Conservation (phyloP, 1,140 invertebrate species). For the Drosophila murphyi region DNA sequence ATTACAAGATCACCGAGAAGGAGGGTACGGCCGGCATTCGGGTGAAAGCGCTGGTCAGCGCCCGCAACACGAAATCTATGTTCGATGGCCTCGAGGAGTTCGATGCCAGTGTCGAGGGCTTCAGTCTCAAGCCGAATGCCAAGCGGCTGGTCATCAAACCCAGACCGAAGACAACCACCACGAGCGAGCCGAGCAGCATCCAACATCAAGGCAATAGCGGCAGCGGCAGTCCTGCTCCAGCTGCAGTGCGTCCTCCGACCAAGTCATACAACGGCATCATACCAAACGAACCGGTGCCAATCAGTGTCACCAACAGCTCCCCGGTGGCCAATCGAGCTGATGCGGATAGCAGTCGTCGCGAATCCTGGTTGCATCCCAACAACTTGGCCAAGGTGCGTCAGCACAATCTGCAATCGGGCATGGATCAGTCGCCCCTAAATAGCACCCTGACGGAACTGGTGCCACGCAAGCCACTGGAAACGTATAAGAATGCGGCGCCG, state of each 20-base stretch:
- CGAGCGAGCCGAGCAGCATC: not conserved
- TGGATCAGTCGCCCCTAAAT: conserved; percentile 65
- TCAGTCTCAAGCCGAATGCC: conserved; percentile 87
- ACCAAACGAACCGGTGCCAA: conserved; percentile 36
- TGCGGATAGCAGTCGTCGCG: conserved; percentile 64
- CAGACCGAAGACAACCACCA: conserved; percentile 39
- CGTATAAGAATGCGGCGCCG: conserved; percentile 47
- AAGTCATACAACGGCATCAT: conserved; percentile 65
- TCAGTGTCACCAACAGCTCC: not conserved
- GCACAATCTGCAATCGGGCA: conserved; percentile 69
- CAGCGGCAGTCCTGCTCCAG: conserved; percentile 20
- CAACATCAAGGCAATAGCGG: conserved; percentile 9
- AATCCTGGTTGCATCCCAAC: conserved; percentile 83
- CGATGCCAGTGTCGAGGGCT: conserved; percentile 87
- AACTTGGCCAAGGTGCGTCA: conserved; percentile 77
- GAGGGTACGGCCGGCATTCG: conserved; percentile 87
- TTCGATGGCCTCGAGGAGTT: conserved; percentile 90
- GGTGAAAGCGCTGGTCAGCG: conserved; percentile 86
- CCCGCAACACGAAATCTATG: conserved; percentile 88
- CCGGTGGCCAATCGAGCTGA: conserved; percentile 3
- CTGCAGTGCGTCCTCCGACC: conserved; percentile 22
- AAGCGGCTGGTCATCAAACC: conserved; percentile 87
- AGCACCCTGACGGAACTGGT: conserved; percentile 73
- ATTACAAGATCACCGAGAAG: conserved; percentile 88
- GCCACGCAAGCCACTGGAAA: conserved; percentile 75